These are phyloP conservation scores for Pedionomus torquatus DNA, from an alignment of 2,113 vertebrate species.

Conservation along the genomic window DNA sequence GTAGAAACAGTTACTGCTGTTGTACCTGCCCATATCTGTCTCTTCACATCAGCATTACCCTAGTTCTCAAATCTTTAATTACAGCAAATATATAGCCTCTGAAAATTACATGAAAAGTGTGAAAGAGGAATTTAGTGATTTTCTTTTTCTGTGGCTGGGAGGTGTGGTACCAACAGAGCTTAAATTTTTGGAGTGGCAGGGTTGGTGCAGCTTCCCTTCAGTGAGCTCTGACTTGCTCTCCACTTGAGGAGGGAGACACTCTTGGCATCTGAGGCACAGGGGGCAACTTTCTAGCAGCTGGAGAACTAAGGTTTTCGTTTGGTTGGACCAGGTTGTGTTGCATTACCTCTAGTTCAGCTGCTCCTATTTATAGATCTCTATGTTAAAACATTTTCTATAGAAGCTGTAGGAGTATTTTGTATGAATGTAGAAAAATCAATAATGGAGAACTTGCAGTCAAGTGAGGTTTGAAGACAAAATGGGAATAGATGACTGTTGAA, in stretches of 20 bases:
- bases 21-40: background rate
- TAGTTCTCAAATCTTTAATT: background rate
- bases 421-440: background rate
- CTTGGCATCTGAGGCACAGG: background rate
- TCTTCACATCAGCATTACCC: background rate
- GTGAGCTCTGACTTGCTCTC: rapidly evolving
- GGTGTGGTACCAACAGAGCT: background rate
- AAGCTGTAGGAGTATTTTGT: background rate
- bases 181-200: background rate
- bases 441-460: background rate
- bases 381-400: background rate
- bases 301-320: background rate
- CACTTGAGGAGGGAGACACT: background rate
- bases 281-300: background rate
- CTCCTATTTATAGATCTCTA: background rate
- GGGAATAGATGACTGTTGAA: background rate
- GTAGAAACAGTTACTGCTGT: background rate
- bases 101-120: background rate
- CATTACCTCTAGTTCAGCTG: background rate
- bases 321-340: background rate
- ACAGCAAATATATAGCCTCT: background rate
- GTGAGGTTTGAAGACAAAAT: background rate
- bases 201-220: background rate
- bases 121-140: background rate
- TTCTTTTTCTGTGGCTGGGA: background rate